Base-by-base conservation (phyloP, 2,888 invertebrate species). In the Resseliella maxima region DNA sequence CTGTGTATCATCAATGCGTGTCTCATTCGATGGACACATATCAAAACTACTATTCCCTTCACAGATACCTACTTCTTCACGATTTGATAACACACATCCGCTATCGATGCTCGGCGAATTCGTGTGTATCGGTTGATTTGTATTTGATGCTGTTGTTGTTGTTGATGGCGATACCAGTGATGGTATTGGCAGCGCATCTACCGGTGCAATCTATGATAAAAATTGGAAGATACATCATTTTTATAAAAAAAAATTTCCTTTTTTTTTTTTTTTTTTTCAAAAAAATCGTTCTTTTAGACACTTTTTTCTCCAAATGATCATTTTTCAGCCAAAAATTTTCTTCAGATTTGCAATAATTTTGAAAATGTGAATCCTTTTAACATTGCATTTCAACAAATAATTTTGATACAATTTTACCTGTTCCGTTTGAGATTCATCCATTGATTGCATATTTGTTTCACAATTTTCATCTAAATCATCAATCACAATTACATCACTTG, bases 1-100 rank as follows among this genome's bases (percentile, higher is more conserved):
- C 24, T 38, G 83, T 83, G 83, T 38, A 0, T 5, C 83, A 38
- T 83, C 38, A 38, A 24, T 24, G 38, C 24, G n/a, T n/a, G 6
- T 24, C 83, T 8, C 38, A 38, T 83, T 24, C 18, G 83, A 38
- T n/a, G 83, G 38, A 24, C 83, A 83, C 83, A 83, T 21, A 24
- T 83, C 83, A 83, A 41, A 41, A 83, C 41, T 83, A 83, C 24
- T 83, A 41, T 83, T 83, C 41, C 38, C n/a, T n/a, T n/a, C 38
- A 83, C 41, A n/a, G 83, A 41, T 83, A 83, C 83, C 83, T 83
- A 83, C 83, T 83, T 83, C 83, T 83, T 83, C 38, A n/a, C 38
- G 83, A 81, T 81, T 81, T 41, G 41, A 41, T 38, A 83, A 24
- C n/a, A 83, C 38, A 83, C 83, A 41, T 83, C 41, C 83, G 3